Percentiles rank a stretch among this genome's conserved stretches.
Conservation (phyloP, 2,797 vertebrate species). For the Enteromius argenteus region DNA sequence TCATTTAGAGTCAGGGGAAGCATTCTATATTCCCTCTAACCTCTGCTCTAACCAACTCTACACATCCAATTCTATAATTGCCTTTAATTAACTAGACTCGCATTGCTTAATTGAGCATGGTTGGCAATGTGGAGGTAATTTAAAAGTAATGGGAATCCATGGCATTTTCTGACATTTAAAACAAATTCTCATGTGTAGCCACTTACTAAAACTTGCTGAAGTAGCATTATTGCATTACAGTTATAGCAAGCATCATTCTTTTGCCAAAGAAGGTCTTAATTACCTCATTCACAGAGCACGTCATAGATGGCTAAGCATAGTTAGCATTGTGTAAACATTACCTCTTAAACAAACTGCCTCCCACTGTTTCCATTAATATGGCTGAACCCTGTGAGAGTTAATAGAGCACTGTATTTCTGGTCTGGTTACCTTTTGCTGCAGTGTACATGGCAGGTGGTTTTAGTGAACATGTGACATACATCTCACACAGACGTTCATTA, state of each 20-base stretch:
- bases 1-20: neutral
- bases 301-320: neutral
- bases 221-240: neutral
- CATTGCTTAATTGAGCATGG: constrained; percentile 42
- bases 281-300: neutral
- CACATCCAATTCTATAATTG: constrained; percentile 27
- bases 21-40: neutral
- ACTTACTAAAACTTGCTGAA: constrained; percentile 13
- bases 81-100: constrained; percentile 45
- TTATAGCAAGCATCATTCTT: neutral
- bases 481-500: neutral
- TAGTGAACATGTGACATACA: neutral
- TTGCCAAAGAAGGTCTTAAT: constrained; percentile 25
- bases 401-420: neutral
- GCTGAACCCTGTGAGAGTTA: neutral
- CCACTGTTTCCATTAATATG: neutral
- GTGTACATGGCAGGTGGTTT: neutral
- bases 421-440: neutral
- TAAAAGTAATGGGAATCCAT: constrained; percentile 41
- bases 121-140: constrained; percentile 31
- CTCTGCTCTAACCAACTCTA: constrained; percentile 11
- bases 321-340: constrained; percentile 12
- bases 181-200: constrained; percentile 22
- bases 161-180: constrained; percentile 46
- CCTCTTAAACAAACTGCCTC: neutral